Percentiles rank a stretch among this genome's conserved stretches.
These are phyloP conservation scores for Eucriotettix oculatus DNA, from an alignment of 2,888 invertebrate genomes.

Conservation along the genomic window DNA sequence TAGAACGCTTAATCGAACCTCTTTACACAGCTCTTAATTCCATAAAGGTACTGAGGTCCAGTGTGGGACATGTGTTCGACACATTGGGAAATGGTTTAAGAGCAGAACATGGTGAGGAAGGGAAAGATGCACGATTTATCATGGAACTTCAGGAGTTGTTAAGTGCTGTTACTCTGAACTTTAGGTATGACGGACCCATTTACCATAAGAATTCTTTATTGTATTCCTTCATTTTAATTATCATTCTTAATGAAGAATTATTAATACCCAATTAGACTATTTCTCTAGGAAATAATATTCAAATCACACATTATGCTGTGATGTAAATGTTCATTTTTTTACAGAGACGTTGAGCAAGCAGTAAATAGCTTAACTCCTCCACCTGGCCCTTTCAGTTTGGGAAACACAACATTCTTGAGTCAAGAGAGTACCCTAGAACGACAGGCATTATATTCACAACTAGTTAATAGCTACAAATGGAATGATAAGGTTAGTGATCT, in stretches of 20 bases:
- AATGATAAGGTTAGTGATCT: constrained; percentile 55
- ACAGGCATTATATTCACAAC: constrained; percentile 69
- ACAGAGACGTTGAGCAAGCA: constrained; percentile 67
- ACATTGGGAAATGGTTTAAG: constrained; percentile 65
- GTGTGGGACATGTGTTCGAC: constrained; percentile 72
- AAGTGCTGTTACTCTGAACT: constrained; percentile 60
- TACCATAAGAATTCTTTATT: not conserved
- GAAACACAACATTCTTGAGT: constrained; percentile 69
- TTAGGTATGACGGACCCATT: constrained; percentile 34
- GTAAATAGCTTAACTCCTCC: constrained; percentile 55
- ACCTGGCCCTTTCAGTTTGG: constrained; percentile 65
- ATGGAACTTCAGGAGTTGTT: constrained; percentile 68
- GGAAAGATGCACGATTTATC: constrained; percentile 25
- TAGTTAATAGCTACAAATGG: constrained; percentile 86
- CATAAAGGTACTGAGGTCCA: constrained; percentile 60
- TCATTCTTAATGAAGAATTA: too few species aligned
- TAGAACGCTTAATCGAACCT: constrained; percentile 3
- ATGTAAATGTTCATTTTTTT: constrained; percentile 10
- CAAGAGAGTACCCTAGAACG: constrained; percentile 85
- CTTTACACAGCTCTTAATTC: constrained; percentile 48
- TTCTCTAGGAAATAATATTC: too few species aligned
- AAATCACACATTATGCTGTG: too few species aligned
- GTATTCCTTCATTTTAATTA: not conserved
- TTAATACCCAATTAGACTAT: too few species aligned
- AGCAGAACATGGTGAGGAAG: constrained; percentile 45